Evolutionary conservation across 2,888 invertebrate species (phyloP).

Genomic region (Strigamia crassipes): DNA sequence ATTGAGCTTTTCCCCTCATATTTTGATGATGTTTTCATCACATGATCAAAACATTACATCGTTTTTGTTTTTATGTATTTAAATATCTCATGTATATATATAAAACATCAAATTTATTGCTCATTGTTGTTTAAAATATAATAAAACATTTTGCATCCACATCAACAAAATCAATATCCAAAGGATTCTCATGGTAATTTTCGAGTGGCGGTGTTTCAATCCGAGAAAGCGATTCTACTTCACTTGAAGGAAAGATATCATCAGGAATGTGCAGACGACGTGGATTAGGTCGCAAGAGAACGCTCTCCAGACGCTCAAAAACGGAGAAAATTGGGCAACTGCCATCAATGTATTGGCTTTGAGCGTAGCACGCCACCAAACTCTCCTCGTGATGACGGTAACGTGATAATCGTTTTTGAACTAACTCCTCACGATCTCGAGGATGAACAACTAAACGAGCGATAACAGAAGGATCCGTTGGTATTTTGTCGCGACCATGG

Average conservation of each 20-base stretch:
- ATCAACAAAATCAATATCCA: slow-evolving; percentile 45
- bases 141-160: no score
- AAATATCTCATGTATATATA: neutral
- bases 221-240: neutral
- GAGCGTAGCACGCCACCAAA: neutral
- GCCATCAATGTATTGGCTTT: slow-evolving; percentile 19
- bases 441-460: slow-evolving; percentile 30
- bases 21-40: no score
- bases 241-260: neutral
- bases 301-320: slow-evolving; percentile 37
- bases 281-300: slow-evolving; percentile 43
- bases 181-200: slow-evolving; percentile 28
- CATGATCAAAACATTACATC: neutral
- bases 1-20: neutral
- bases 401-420: neutral
- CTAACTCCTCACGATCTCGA: neutral
- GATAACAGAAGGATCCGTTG: neutral
- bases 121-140: no score
- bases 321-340: neutral
- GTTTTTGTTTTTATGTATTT: neutral
- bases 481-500: neutral
- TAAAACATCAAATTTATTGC: no score
- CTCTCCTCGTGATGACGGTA: slow-evolving; percentile 22
- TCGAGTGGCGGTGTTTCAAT: neutral
- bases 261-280: slow-evolving; percentile 14